Conservation (phyloP, 2,797 vertebrate species). For the Podargus strigoides region DNA sequence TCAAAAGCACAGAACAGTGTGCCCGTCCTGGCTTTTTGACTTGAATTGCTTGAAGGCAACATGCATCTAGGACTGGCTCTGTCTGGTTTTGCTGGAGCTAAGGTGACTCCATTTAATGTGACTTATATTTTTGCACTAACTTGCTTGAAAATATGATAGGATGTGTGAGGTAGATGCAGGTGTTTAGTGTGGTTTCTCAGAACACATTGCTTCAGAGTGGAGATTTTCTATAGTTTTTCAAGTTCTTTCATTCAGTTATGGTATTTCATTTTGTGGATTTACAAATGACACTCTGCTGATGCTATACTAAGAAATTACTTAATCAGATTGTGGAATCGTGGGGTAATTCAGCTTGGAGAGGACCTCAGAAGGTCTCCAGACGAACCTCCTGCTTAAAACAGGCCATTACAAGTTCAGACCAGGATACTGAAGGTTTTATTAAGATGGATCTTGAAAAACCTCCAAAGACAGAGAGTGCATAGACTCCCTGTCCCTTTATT, state of each 20-base stretch:
- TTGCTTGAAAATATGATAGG: neutral
- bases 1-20: neutral
- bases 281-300: neutral
- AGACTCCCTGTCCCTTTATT: neutral
- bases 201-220: neutral
- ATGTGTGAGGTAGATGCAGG: neutral
- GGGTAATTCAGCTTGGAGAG: neutral
- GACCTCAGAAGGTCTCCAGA: neutral
- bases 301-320: neutral
- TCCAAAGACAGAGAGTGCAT: neutral
- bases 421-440: neutral
- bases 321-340: neutral
- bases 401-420: neutral
- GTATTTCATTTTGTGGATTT: neutral
- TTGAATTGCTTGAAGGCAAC: neutral
- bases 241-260: neutral
- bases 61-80: neutral
- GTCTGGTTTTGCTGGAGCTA: neutral
- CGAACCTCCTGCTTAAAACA: neutral
- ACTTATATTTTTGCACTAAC: neutral
- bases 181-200: neutral
- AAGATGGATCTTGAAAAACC: neutral
- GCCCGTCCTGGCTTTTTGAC: neutral
- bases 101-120: neutral
- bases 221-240: neutral